Conservation (phyloP, 2,797 vertebrate species). For the Benthosema pterotum region DNA sequence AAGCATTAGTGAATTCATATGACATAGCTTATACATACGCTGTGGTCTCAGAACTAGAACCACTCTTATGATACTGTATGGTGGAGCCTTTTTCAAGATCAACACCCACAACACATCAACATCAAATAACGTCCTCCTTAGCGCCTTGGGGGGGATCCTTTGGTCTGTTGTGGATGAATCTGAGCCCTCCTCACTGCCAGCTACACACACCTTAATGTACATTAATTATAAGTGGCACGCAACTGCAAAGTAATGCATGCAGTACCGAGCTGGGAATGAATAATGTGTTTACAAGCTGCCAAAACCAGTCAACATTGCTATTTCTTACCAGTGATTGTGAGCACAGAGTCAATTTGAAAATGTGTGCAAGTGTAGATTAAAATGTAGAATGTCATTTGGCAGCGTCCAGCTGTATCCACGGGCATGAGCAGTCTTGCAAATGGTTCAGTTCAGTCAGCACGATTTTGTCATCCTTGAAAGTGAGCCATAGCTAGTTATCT, state of each 20-base stretch:
- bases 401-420: constrained; percentile 16
- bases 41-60: too few species aligned
- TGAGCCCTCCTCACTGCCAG: constrained; percentile 32
- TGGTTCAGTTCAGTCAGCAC: constrained; percentile 23
- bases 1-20: constrained; percentile 7
- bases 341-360: constrained; percentile 33
- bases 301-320: constrained; percentile 38
- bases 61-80: constrained; percentile 21
- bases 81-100: constrained; percentile 29
- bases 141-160: constrained; percentile 51
- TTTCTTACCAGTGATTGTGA: constrained; percentile 44
- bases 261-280: constrained; percentile 41
- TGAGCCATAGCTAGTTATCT: constrained; percentile 3
- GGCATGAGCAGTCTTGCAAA: constrained; percentile 21
- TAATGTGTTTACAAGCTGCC: constrained; percentile 63
- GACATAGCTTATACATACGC: too few species aligned
- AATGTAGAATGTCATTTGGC: constrained; percentile 36
- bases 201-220: constrained; percentile 48
- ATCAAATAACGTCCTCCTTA: constrained; percentile 2
- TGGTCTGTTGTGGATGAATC: constrained; percentile 42
- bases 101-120: constrained; percentile 29
- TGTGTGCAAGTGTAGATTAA: constrained; percentile 14
- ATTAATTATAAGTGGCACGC: constrained; percentile 52
- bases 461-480: not conserved
- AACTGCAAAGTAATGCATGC: constrained; percentile 49